Conservation (phyloP, 1,140 invertebrate species). For the Aphaenogaster floridana region DNA sequence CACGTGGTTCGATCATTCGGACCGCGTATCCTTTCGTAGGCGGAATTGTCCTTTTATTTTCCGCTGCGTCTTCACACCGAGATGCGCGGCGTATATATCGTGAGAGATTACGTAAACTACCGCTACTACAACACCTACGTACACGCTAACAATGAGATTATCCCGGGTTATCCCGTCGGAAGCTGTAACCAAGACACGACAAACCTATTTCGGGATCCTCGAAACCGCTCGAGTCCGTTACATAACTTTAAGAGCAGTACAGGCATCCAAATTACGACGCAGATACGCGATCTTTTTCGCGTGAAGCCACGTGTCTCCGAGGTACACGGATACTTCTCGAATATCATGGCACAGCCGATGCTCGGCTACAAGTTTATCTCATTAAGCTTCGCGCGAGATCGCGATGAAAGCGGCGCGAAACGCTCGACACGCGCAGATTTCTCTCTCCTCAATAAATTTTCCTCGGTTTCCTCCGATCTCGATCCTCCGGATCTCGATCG, state of each 20-base stretch:
- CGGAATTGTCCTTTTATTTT: slow-evolving; percentile 12
- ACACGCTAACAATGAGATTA: slow-evolving; percentile 51
- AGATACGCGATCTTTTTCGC: not conserved
- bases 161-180: slow-evolving; percentile 49
- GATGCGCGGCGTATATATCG: not conserved
- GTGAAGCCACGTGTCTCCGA: too few species aligned
- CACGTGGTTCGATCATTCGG: not conserved
- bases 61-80: not conserved
- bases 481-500: not conserved
- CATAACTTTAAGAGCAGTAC: slow-evolving; percentile 39
- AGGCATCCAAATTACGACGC: not conserved
- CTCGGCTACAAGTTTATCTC: not conserved
- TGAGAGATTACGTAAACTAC: slow-evolving; percentile 37
- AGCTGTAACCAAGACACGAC: slow-evolving; percentile 60
- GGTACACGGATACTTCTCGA: not conserved
- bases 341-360: not conserved
- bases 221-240: slow-evolving; percentile 26
- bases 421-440: slow-evolving; percentile 30
- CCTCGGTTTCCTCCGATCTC: slow-evolving; percentile 3
- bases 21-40: not conserved
- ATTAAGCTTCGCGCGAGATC: slow-evolving; percentile 17
- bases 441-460: slow-evolving; percentile 23
- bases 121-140: slow-evolving; percentile 29
- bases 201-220: slow-evolving; percentile 56
- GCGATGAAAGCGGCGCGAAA: slow-evolving; percentile 28